phyloP scores from a whole-genome alignment of 1,140 invertebrate genomes.

The Drosophila truncata region DNA sequence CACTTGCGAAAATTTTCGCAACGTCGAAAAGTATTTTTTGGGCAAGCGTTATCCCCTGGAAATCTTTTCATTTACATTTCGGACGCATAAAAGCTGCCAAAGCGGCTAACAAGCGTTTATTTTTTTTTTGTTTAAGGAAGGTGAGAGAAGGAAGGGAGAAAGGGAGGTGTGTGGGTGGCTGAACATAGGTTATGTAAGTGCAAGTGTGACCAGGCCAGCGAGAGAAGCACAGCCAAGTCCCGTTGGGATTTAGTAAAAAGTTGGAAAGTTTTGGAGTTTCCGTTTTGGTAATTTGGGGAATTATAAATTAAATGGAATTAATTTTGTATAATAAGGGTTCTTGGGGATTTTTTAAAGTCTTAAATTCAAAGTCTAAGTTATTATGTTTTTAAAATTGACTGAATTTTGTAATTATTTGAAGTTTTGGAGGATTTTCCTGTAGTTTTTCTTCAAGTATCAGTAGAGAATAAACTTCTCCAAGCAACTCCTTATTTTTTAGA shows the following conservation, averaged over 20 bases:
- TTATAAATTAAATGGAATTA: background rate
- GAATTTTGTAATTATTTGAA: too few species aligned
- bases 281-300: too few species aligned
- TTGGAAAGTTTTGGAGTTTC: background rate
- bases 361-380: background rate
- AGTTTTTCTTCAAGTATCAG: background rate
- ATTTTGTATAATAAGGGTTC: background rate
- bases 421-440: background rate
- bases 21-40: constrained; percentile 25
- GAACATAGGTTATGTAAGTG: constrained; percentile 11
- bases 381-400: too few species aligned
- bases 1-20: constrained; percentile 64
- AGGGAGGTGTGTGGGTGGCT: constrained; percentile 2
- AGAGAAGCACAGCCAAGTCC: background rate
- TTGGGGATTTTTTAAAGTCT: background rate
- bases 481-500: too few species aligned
- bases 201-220: constrained; percentile 5
- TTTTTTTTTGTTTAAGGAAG: constrained; percentile 20
- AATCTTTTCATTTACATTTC: constrained; percentile 76
- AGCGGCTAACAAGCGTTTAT: constrained; percentile 73
- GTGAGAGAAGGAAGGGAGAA: background rate
- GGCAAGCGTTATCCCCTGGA: constrained; percentile 30
- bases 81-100: constrained; percentile 77
- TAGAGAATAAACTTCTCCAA: too few species aligned
- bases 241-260: background rate